These are phyloP conservation scores for Benthosema pterotum DNA, from an alignment of 2,797 vertebrate species.

Conservation along the genomic window DNA sequence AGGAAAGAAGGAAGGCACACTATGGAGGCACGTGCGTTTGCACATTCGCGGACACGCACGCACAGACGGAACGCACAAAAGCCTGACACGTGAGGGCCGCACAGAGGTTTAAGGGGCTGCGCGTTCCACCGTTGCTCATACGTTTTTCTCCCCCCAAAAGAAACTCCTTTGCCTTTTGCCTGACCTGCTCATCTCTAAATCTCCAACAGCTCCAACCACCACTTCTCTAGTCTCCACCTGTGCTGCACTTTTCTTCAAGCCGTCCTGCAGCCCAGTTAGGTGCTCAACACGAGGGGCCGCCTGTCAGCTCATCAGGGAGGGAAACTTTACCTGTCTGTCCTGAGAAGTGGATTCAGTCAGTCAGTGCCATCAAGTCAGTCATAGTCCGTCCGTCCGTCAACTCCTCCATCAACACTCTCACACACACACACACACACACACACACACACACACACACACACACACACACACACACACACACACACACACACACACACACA, in stretches of 20 bases:
- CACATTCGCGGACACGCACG: slow-evolving; percentile 30
- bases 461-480: slow-evolving; percentile 45
- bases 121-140: slow-evolving; percentile 36
- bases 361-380: too few species aligned
- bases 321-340: slow-evolving; percentile 93
- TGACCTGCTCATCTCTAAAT: slow-evolving; percentile 41
- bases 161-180: slow-evolving; percentile 33
- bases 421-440: slow-evolving; percentile 5
- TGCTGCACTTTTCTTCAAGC: slow-evolving; percentile 68
- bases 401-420: slow-evolving; percentile 38
- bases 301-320: slow-evolving; percentile 96
- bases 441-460: slow-evolving; percentile 6
- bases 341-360: slow-evolving; percentile 89
- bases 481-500: slow-evolving; percentile 37
- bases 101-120: neutral
- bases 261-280: slow-evolving; percentile 85
- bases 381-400: slow-evolving; percentile 81
- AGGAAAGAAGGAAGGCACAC: too few species aligned
- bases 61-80: slow-evolving; percentile 16
- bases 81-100: slow-evolving; percentile 36
- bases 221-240: slow-evolving; percentile 48
- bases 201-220: slow-evolving; percentile 17
- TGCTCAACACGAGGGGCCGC: slow-evolving; percentile 86
- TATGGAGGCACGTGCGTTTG: neutral
- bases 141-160: slow-evolving; percentile 22